Conservation (phyloP, 2,888 invertebrate genomes). For the Polydrusus pterygomalis region DNA sequence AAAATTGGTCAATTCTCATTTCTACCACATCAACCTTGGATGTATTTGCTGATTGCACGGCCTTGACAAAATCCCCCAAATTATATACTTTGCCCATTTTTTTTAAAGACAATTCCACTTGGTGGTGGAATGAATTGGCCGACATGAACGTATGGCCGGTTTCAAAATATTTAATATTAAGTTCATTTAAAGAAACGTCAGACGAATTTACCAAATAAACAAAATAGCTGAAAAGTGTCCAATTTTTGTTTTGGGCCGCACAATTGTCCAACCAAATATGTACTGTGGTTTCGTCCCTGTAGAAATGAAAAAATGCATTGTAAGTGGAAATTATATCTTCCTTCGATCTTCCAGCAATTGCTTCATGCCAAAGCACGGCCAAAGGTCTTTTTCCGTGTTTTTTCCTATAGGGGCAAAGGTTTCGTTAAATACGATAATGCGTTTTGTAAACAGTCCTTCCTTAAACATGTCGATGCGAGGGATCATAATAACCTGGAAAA, state of each 20-base stretch:
- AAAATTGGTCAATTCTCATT: too few species aligned
- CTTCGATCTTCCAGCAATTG: constrained; percentile 8
- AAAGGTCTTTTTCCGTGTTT: background rate
- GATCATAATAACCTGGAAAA: too few species aligned
- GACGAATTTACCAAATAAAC: background rate
- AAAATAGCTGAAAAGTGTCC: background rate
- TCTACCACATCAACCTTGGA: too few species aligned
- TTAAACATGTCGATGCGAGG: too few species aligned
- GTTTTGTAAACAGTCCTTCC: too few species aligned
- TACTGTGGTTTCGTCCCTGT: background rate
- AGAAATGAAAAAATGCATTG: background rate
- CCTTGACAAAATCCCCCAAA: too few species aligned
- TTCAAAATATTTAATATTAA: background rate
- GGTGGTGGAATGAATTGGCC: too few species aligned
- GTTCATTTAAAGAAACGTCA: background rate
- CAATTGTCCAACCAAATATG: background rate
- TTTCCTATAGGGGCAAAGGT: background rate
- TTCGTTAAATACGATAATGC: too few species aligned
- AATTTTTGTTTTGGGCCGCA: too few species aligned
- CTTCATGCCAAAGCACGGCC: background rate
- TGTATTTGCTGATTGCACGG: too few species aligned
- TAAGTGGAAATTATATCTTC: background rate
- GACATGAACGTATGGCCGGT: background rate
- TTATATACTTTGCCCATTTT: too few species aligned
- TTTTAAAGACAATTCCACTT: too few species aligned